Evolutionary conservation across 2,113 vertebrate genomes (phyloP), one percentile per base, ranked within the genome.

Genomic region (Nycticebus coucang): DNA sequence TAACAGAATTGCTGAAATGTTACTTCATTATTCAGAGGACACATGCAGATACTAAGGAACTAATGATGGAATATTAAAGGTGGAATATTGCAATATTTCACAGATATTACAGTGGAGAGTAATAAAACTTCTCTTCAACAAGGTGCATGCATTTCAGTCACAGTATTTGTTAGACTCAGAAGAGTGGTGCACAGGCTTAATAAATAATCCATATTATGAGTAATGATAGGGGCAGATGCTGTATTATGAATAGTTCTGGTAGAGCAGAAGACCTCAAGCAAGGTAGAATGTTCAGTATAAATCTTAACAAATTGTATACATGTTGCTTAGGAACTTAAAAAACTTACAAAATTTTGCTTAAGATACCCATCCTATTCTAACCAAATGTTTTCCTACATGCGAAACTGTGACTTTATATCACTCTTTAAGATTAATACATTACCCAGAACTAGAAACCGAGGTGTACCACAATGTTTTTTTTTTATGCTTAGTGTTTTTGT

Each of bases 121-220:
- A 90, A 91, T 0, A 92, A 86, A 97, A 88, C 50, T 86, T 81
- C 91, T 98, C 96, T 98, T 98, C 94, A 97, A 18, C 75, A 97
- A 50, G 83, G 91, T 95, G 83, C 97, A 98, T 93, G 97, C 97
- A 97, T 97, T 96, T 95, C 93, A 96, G 96, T 97, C 95, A 98
- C 97, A 97, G 97, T 91, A 96, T 92, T 18, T 87, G 89, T 95
- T 97, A 95, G 95, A 97, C 95, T 41, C 13, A 97, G 35, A 97
- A 97, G 50, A 96, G 95, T 80, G 97, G 94, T 93, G 96, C 68
- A 92, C 24, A 98, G 82, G 68, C 93, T 96, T 97, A 97, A 96
- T 90, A 93, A 97, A 97, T 93, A 97, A 98, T 97, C 95, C 91
- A 94, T 71, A 89, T 92, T 95, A 97, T 71, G 96, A 94, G 28